A percentile compares a stretch with the other conserved stretches of the same genome.
phyloP scores from a whole-genome alignment of 2,113 vertebrate genomes.

The Microcebus lehilahytsara region DNA sequence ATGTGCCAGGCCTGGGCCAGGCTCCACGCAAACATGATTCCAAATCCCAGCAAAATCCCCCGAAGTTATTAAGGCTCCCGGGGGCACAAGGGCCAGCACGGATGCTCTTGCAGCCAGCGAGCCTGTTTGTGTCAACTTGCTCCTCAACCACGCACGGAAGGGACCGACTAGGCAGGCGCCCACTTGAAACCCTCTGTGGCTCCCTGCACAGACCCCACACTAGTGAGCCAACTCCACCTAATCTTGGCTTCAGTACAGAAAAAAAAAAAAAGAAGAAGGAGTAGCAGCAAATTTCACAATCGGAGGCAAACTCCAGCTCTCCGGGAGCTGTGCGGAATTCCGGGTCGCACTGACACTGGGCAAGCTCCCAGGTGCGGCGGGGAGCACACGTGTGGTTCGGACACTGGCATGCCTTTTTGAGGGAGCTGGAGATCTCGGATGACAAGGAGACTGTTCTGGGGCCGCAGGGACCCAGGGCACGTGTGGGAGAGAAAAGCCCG shows the following conservation, averaged over 20 bases:
- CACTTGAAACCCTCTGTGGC: too few relatives aligned
- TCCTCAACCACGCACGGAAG: accelerated
- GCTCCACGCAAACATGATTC: accelerated
- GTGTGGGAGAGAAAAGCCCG: too few relatives aligned
- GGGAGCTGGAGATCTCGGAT: not conserved
- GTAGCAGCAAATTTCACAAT: not conserved
- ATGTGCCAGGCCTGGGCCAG: accelerated
- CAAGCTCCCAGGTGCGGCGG: accelerated
- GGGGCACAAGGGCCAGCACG: too few relatives aligned
- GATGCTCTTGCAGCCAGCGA: not conserved
- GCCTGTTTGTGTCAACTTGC: not conserved
- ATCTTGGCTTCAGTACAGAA: not conserved
- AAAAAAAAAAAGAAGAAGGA: too few relatives aligned
- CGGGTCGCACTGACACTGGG: accelerated
- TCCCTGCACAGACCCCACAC: accelerated
- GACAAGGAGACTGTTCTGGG: not conserved
- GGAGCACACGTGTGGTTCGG: too few relatives aligned
- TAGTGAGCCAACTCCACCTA: not conserved
- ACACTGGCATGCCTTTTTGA: accelerated
- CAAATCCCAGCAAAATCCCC: too few relatives aligned
- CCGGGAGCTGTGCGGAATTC: not conserved
- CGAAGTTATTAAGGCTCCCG: too few relatives aligned
- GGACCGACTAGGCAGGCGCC: accelerated
- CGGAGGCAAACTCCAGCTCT: not conserved
- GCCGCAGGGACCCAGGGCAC: not conserved